A percentile compares a stretch with the other conserved stretches of the same genome.
Conservation (phyloP, 2,888 invertebrate species). For the Eupithecia dodoneata region DNA sequence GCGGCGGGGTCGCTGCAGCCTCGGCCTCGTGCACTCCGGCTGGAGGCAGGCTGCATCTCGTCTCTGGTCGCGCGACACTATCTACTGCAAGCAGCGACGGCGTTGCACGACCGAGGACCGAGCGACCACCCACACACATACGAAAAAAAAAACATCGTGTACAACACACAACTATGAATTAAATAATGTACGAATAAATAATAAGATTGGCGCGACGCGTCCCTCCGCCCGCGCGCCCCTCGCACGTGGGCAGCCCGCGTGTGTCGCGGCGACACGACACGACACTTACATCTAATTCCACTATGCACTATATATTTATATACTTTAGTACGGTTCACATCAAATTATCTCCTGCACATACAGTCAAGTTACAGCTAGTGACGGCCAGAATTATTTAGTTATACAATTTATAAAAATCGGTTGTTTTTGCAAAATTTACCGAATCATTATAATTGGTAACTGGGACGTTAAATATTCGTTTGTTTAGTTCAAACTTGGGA, state of each 20-base stretch:
- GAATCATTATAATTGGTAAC: conserved; percentile 17
- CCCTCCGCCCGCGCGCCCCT: neutral
- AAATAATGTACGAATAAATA: conserved; percentile 50
- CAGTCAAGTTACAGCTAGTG: conserved; percentile 62
- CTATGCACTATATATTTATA: conserved; percentile 45
- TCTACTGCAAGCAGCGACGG: neutral
- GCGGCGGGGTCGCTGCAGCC: neutral
- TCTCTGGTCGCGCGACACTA: neutral
- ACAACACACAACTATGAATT: conserved; percentile 58
- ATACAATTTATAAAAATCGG: conserved; percentile 32
- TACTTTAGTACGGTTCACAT: conserved; percentile 62
- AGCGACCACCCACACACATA: neutral
- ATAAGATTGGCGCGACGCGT: conserved; percentile 32
- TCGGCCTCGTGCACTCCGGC: too few species aligned
- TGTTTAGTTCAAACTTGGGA: conserved; percentile 1
- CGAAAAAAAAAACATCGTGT: conserved; percentile 53
- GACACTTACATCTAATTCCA: conserved; percentile 45
- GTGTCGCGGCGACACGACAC: neutral
- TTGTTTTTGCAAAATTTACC: conserved; percentile 28
- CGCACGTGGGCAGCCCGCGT: too few species aligned
- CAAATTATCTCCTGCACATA: conserved; percentile 62
- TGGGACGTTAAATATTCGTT: conserved; percentile 2
- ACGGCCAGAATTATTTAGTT: conserved; percentile 48
- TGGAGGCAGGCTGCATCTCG: too few species aligned
- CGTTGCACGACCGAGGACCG: neutral